These are phyloP conservation scores for Gadopsis marmoratus DNA, from an alignment of 2,797 vertebrate genomes.

Conservation along the genomic window DNA sequence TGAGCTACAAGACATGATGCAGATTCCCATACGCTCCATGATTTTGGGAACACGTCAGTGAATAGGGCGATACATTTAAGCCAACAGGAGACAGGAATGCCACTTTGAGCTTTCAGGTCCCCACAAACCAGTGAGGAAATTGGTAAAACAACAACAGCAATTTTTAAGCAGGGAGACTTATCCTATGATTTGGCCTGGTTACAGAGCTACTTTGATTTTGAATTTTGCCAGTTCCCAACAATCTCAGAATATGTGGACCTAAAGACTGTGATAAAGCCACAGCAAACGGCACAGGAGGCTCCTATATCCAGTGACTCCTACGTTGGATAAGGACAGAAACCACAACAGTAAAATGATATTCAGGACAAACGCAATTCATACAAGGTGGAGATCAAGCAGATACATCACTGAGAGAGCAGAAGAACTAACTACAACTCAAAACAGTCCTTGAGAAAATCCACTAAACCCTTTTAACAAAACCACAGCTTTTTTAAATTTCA, in stretches of 20 bases:
- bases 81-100: not conserved
- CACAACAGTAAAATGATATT: not conserved
- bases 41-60: not conserved
- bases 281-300: not conserved
- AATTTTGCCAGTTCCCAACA: not conserved
- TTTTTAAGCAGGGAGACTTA: not conserved
- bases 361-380: not conserved
- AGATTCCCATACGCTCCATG: not conserved
- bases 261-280: not conserved
- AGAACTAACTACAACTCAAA: not conserved
- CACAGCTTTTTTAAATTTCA: no score
- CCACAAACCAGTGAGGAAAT: not conserved
- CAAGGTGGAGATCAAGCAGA: not conserved
- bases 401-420: not conserved
- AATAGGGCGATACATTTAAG: not conserved
- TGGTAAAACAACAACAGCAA: not conserved
- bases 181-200: not conserved
- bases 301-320: not conserved
- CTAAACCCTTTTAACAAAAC: not conserved
- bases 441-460: not conserved
- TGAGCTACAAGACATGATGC: conserved; percentile 10
- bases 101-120: not conserved
- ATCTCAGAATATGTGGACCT: not conserved
- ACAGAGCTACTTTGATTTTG: not conserved
- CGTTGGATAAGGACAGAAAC: not conserved